Base-by-base conservation (phyloP, 2,113 vertebrate species). In the Ictidomys tridecemlineatus region DNA sequence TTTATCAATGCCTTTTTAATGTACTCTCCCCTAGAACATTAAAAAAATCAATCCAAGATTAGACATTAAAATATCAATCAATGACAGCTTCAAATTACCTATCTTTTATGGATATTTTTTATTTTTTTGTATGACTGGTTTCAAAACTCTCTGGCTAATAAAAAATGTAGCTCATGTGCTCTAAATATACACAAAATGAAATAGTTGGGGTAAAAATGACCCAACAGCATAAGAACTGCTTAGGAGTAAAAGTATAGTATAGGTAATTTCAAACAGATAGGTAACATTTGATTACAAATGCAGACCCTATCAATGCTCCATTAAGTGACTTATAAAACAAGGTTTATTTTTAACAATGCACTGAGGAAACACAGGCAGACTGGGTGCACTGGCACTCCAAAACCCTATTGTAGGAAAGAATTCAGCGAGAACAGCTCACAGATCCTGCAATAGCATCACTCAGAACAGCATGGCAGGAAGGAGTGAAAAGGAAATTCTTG, bases 51-150 rank as follows among this genome's bases (percentile, higher is more conserved):
- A n/a, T 12, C 45, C 28, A 76, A 88, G 39, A 58, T 67, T 39
- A 94, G 65, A 12, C 18, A 78, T 77, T 45, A 20, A 73, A 93
- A 85, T 93, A 65, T 37, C 72, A 93, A 14, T 74, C 85, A 53
- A 1, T 69, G 53, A 70, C 30, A 94, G 34, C 8, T 67, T 58
- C 28, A 73, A 74, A 39, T 79, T 72, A 93, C 79, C 39, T 84
- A 72, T 48, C n/a, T 42, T 30, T 94, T 80, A 85, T 63, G 61
- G n/a, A 42, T 85, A 82, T 93, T 12, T 83, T 85, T 93, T 95
- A 13, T 45, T 45, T 45, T 45, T 45, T 45, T 45, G 45, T 45
- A 37, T 88, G 76, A 88, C 32, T 83, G 34, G 67, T 72, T 77
- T 93, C 45, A 89, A 89, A 63, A 78, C 28, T 37, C 37, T 45